Base-by-base conservation (phyloP, 2,888 invertebrate species). In the Tetragonula carbonaria region DNA sequence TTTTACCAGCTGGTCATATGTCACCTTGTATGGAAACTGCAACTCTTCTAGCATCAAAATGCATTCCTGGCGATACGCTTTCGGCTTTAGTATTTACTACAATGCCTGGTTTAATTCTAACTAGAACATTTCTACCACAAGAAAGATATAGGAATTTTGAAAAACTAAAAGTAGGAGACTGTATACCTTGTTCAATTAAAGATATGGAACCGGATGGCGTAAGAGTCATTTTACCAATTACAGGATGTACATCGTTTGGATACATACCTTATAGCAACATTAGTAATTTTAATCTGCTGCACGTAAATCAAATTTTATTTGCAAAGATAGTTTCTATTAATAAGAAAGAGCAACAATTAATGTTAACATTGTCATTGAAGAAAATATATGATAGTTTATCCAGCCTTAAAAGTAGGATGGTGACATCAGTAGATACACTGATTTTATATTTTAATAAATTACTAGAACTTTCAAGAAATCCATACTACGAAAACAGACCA, bases 1-100 rank as follows among this genome's bases (percentile, higher is more conserved):
- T 92, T 72, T 83, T 94, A 28, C 94, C 94, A 4, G 89, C 93
- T 0, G 93, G 93, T 5, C 94, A 94, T 63, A 87, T 94, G 85
- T 89, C 94, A 0, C 93, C 93, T 0, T 93, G 92, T 77, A 59
- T 85, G 8, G 91, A 94, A 63, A 67, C 93, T 4, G 94, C 92
- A 4, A 87, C 81, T 77, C 80, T 92, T 59, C 65, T 94, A 13
- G 90, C 93, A 13, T 85, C 91, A 0, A 92, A 89, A 84, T 91
- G 76, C 6, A 82, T 88, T 21, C 86, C 92, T 16, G 94, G 94
- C 0, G 91, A 93, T n/a, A 84, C 78, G 8, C 78, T 94, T 0
- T 84, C 88, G 14, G 93, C 93, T 50, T 59, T 91, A 2, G 91
- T 94, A 45, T 94, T 94, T 38, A 81, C 93, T 2, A 91, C 79